phyloP scores from a whole-genome alignment of 2,888 invertebrate species.

The Drosophila flavopinicola region DNA sequence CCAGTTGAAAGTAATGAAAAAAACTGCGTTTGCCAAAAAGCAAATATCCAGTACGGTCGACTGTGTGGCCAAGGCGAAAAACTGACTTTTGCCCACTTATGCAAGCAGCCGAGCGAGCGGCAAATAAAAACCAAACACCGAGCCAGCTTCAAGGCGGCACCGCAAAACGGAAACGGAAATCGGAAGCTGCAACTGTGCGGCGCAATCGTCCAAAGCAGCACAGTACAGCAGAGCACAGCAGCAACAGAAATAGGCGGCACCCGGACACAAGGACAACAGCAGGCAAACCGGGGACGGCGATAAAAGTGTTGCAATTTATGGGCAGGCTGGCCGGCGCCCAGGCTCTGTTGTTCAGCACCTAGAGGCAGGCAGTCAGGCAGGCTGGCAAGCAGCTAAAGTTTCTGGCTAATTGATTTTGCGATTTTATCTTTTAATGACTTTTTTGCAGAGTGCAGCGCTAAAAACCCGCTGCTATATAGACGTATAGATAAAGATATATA shows the following conservation, averaged over 20 bases:
- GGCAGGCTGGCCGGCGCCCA: conserved; percentile 71
- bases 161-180: conserved; percentile 79
- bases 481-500: neutral
- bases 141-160: conserved; percentile 70
- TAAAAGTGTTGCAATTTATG: conserved; percentile 80
- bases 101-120: conserved; percentile 69
- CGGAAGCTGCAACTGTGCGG: conserved; percentile 76
- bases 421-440: conserved; percentile 81
- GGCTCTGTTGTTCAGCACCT: conserved; percentile 29
- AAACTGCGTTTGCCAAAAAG: conserved; percentile 75
- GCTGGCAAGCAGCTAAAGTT: conserved; percentile 62
- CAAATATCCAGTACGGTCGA: conserved; percentile 47
- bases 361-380: conserved; percentile 15
- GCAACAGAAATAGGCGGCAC: conserved; percentile 72
- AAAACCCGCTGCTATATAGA: conserved; percentile 26
- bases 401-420: conserved; percentile 81
- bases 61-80: conserved; percentile 58
- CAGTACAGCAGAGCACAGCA: conserved; percentile 25
- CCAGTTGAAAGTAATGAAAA: conserved; percentile 75
- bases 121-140: conserved; percentile 71
- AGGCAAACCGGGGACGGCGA: conserved; percentile 51
- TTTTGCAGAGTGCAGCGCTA: conserved; percentile 63
- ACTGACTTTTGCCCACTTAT: conserved; percentile 71
- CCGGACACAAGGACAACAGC: conserved; percentile 59
- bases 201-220: conserved; percentile 62